phyloP scores from a whole-genome alignment of 2,888 invertebrate genomes.

The Cheilosia impressa region DNA sequence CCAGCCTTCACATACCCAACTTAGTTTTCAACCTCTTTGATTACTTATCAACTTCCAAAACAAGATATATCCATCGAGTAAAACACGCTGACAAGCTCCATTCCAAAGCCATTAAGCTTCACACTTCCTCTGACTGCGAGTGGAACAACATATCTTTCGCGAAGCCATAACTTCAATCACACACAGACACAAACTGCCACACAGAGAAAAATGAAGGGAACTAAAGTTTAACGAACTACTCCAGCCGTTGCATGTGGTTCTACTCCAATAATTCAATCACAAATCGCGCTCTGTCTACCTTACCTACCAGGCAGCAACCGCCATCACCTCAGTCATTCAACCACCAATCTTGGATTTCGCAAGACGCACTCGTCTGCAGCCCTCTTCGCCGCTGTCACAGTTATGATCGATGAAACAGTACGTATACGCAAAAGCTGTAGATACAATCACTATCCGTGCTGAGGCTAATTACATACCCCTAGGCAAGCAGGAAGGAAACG shows the following conservation, averaged over 20 bases:
- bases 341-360: constrained; percentile 70
- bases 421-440: constrained; percentile 34
- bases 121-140: not conserved
- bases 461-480: constrained; percentile 42
- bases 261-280: constrained; percentile 74
- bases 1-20: too few species aligned
- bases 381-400: constrained; percentile 22
- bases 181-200: not conserved
- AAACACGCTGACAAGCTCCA: not conserved
- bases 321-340: constrained; percentile 67
- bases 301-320: constrained; percentile 28
- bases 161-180: constrained; percentile 25
- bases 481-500: constrained; percentile 46
- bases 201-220: constrained; percentile 38
- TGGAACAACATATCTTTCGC: not conserved
- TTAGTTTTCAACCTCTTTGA: too few species aligned
- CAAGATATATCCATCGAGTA: too few species aligned
- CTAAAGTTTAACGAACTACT: constrained; percentile 52
- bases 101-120: not conserved
- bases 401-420: constrained; percentile 15
- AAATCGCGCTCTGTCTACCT: constrained; percentile 54
- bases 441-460: constrained; percentile 15
- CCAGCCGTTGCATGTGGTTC: constrained; percentile 71
- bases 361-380: constrained; percentile 57
- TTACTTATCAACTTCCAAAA: too few species aligned